Percentiles rank a stretch among this genome's conserved stretches.
phyloP scores from a whole-genome alignment of 2,888 invertebrate genomes.

The Gortyna flavago region DNA sequence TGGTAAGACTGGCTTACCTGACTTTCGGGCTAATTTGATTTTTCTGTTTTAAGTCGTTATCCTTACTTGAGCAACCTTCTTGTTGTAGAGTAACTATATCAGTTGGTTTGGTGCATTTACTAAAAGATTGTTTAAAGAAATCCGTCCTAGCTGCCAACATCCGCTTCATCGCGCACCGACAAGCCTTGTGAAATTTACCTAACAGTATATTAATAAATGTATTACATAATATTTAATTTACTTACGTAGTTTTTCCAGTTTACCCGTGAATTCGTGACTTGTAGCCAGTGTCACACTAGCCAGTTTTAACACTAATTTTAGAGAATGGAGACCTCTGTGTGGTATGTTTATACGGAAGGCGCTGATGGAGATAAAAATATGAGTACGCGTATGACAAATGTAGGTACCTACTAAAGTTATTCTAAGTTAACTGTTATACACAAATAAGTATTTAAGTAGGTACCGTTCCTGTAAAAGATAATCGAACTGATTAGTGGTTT shows the following conservation, averaged over 20 bases:
- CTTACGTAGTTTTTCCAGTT: conserved; percentile 72
- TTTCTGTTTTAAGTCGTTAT: background rate
- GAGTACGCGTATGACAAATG: background rate
- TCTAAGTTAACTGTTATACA: conserved; percentile 2
- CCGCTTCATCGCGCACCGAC: background rate
- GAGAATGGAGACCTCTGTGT: conserved; percentile 62
- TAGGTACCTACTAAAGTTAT: background rate
- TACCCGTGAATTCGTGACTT: conserved; percentile 76
- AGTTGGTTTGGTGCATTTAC: background rate
- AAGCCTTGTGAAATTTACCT: conserved; percentile 18
- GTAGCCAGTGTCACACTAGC: conserved; percentile 67
- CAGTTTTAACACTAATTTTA: conserved; percentile 79
- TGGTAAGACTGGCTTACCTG: background rate
- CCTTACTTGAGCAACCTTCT: background rate
- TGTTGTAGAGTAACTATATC: background rate
- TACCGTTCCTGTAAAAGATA: background rate
- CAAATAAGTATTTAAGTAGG: background rate
- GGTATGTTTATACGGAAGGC: conserved; percentile 68
- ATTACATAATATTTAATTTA: conserved; percentile 60
- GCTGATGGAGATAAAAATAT: conserved; percentile 25
- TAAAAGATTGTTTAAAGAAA: background rate
- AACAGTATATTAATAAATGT: conserved; percentile 53
- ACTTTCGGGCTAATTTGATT: background rate
- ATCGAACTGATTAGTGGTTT: background rate
- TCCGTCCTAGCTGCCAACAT: background rate